Evolutionary conservation across 2,888 invertebrate genomes (phyloP), one percentile per base, ranked within the genome.

Genomic region (Drosophila testacea): DNA sequence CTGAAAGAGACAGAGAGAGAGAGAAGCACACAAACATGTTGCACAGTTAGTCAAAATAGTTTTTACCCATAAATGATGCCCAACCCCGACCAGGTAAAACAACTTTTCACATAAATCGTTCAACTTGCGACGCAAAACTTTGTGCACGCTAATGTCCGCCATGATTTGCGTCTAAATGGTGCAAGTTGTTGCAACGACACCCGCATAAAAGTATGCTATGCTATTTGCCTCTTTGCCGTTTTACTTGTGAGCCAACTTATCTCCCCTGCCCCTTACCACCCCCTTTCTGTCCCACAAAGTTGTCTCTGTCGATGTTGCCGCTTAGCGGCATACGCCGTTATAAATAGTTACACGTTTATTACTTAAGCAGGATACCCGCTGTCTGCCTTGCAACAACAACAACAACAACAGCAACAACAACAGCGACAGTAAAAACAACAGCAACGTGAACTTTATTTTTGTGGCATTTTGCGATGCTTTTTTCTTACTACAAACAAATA

Each of bases 1-100:
- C 98, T 98, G 94, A 5, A 94, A 95, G 74, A 52, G 34, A 63
- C n/a, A n/a, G n/a, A 47, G 6, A 51, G n/a, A 46, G 16, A 55
- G 30, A 56, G 27, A 42, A 47, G 7, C 22, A 22, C 22, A 22
- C 22, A 46, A 11, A 60, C 39, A 57, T 28, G 70, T 83, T 59
- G 66, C 64, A 69, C 61, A 70, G 66, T 77, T 57, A 68, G 62
- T 80, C 63, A 72, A 73, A 70, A 72, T 69, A 72, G 64, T 69
- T 75, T 72, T 80, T 22, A 22, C 64, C 69, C 76, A 69, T 66
- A 30, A 70, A 73, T 67, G 73, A 56, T 57, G 16, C 34, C 11
- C 52, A 4, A 11, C 32, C 16, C 44, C 27, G 34, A 41, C 27
- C 76, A 80, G 80, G 70, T 77, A 71, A 3, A 22, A 62, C 44